These are phyloP conservation scores for Zaprionus ghesquierei DNA, from an alignment of 1,140 invertebrate species.

Conservation along the genomic window DNA sequence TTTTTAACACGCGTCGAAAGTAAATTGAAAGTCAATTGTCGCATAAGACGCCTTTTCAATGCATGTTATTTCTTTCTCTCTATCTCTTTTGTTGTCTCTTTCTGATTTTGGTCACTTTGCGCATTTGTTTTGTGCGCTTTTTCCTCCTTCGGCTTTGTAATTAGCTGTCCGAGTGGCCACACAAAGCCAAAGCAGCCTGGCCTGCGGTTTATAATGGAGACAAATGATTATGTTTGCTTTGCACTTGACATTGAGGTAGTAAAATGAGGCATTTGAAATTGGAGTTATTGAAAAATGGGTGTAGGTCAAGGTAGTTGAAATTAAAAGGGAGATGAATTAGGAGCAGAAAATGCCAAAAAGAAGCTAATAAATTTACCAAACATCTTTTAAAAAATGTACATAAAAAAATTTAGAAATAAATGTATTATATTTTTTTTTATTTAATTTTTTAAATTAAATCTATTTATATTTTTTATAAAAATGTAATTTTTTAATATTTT, in stretches of 20 bases:
- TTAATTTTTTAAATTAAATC: no score
- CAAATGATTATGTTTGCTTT: conserved; percentile 12
- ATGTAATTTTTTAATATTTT: no score
- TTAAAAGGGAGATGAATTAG: neutral
- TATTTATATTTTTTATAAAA: no score
- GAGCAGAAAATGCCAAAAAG: neutral
- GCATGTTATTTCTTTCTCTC: neutral
- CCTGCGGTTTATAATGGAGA: neutral
- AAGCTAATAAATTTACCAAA: neutral
- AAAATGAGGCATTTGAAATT: neutral
- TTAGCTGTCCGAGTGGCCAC: neutral
- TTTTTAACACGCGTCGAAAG: conserved; percentile 29
- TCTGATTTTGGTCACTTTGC: conserved; percentile 18
- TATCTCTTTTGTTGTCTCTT: neutral
- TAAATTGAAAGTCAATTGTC: conserved; percentile 34
- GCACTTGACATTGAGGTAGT: conserved; percentile 27
- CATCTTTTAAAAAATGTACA: neutral
- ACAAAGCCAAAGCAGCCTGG: neutral
- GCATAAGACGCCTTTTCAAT: neutral
- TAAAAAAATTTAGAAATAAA: no score
- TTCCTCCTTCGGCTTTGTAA: neutral
- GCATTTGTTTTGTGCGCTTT: conserved; percentile 1
- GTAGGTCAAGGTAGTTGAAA: conserved; percentile 15
- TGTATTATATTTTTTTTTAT: no score
- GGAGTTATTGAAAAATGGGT: neutral